Evolutionary conservation across 2,888 invertebrate species (phyloP).

Genomic region (Tiphia femorata): DNA sequence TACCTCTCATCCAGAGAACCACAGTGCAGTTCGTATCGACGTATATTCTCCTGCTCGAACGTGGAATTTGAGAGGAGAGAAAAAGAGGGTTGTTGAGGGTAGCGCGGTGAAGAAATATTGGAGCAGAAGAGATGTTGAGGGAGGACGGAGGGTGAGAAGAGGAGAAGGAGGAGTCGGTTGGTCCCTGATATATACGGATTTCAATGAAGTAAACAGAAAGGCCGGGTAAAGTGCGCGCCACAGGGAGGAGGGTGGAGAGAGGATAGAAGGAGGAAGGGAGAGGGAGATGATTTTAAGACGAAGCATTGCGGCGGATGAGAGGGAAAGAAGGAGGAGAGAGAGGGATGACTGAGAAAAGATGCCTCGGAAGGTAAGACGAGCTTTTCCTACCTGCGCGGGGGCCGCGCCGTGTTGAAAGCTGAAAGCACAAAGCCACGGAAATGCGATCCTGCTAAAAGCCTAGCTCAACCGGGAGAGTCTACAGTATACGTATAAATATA

Average conservation of each 20-base stretch:
- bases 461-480: constrained; percentile 31
- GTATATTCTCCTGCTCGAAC: no score
- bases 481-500: constrained; percentile 27
- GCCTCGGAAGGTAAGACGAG: constrained; percentile 12
- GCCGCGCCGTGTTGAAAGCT: constrained; percentile 34
- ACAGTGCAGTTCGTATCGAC: no score
- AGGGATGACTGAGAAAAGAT: neutral
- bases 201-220: neutral
- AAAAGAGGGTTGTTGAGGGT: no score
- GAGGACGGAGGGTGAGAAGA: no score
- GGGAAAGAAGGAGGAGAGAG: neutral
- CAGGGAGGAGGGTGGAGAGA: neutral
- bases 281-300: neutral
- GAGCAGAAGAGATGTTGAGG: no score
- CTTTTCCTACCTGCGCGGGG: constrained; percentile 2
- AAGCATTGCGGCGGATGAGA: neutral
- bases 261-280: neutral
- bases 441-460: constrained; percentile 48
- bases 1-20: no score
- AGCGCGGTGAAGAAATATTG: no score
- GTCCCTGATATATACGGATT: neutral
- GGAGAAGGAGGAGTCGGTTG: no score
- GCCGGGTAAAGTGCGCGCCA: neutral
- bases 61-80: no score
- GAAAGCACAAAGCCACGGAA: constrained; percentile 45